phyloP scores from a whole-genome alignment of 1,140 invertebrate genomes.

The Belonocnema kinseyi region DNA sequence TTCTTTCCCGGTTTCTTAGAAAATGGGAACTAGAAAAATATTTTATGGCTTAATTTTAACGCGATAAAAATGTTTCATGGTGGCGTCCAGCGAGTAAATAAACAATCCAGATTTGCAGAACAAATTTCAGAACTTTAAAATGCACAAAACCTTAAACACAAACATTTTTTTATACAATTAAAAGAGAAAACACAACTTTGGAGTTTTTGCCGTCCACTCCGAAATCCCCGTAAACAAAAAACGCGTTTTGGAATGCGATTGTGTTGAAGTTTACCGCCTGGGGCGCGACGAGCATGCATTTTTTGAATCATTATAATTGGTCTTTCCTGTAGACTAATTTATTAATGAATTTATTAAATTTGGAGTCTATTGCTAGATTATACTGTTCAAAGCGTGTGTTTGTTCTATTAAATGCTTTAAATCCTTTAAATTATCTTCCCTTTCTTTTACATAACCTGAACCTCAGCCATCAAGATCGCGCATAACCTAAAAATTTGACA shows the following conservation, averaged over 20 bases:
- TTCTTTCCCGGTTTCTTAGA: background rate
- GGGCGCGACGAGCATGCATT: too few species aligned
- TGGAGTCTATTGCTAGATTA: too few species aligned
- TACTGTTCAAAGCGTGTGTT: too few species aligned
- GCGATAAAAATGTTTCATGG: background rate
- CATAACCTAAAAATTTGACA: too few species aligned
- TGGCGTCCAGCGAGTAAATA: background rate
- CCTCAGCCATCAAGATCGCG: too few species aligned
- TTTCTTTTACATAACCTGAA: too few species aligned
- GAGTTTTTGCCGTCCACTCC: slow-evolving; percentile 10
- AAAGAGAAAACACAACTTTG: background rate
- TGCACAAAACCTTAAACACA: background rate
- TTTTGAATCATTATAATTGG: too few species aligned
- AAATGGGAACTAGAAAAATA: background rate
- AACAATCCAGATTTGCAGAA: background rate
- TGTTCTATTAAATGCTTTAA: too few species aligned
- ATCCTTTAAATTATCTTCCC: too few species aligned
- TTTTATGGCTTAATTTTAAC: background rate
- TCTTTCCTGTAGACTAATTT: too few species aligned
- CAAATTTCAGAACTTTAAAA: background rate
- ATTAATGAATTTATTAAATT: too few species aligned
- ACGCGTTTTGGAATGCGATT: background rate
- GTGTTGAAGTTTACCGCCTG: background rate
- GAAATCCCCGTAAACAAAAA: slow-evolving; percentile 18
- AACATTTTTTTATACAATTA: background rate